phyloP scores from a whole-genome alignment of 1,140 invertebrate species.

The Chymomyza costata region DNA sequence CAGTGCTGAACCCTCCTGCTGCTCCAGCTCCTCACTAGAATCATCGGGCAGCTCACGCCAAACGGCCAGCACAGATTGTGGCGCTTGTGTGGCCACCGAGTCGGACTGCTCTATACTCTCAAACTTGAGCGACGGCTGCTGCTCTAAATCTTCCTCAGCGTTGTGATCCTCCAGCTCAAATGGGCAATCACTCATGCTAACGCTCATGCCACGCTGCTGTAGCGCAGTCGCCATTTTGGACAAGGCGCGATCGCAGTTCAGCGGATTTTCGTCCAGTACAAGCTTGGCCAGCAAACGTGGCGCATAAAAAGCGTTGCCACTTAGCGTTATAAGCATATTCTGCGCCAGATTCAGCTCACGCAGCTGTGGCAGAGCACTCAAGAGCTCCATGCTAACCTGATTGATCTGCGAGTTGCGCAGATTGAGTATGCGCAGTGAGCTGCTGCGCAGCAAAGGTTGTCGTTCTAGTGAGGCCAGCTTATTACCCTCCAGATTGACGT shows the following conservation, averaged over 20 bases:
- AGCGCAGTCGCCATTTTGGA: conserved; percentile 38
- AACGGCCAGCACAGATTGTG: conserved; percentile 35
- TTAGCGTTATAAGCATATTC: conserved; percentile 61
- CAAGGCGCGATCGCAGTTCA: conserved; percentile 55
- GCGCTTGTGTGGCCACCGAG: conserved; percentile 16
- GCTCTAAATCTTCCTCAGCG: neutral
- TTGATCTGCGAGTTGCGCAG: conserved; percentile 63
- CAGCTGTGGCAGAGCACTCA: conserved; percentile 51
- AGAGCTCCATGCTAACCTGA: conserved; percentile 33
- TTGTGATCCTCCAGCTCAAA: conserved; percentile 27
- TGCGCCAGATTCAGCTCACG: conserved; percentile 54
- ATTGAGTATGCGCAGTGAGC: conserved; percentile 47
- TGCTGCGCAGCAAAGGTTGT: conserved; percentile 44
- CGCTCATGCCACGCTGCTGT: conserved; percentile 36
- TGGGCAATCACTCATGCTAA: conserved; percentile 46
- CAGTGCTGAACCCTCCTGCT: conserved; percentile 2
- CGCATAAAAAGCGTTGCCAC: conserved; percentile 36
- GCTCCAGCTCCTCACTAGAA: conserved; percentile 31
- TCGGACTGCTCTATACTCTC: conserved; percentile 43
- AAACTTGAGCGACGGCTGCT: conserved; percentile 10
- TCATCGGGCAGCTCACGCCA: conserved; percentile 50
- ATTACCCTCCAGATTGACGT: conserved; percentile 63
- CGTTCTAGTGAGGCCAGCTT: conserved; percentile 48
- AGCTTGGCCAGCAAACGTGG: conserved; percentile 40
- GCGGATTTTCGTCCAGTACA: conserved; percentile 58